Percentiles rank a stretch among this genome's conserved stretches.
phyloP scores from a whole-genome alignment of 2,888 invertebrate genomes.

The Cheilosia urbana region DNA sequence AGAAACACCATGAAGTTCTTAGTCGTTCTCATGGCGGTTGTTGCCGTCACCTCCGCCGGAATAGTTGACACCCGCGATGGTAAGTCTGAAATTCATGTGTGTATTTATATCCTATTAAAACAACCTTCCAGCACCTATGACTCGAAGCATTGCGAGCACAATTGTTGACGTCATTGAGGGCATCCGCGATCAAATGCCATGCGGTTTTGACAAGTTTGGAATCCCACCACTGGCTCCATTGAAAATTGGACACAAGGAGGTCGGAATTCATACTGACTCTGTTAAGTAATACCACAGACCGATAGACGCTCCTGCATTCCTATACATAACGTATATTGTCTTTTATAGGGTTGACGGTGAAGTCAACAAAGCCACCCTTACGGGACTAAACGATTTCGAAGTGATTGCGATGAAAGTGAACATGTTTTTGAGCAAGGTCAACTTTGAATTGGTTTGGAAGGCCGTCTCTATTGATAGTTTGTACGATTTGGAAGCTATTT shows the following conservation, averaged over 20 bases:
- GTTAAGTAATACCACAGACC: slow-evolving; percentile 7
- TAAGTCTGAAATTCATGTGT: slow-evolving; percentile 11
- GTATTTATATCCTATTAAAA: no score
- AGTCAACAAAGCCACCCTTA: slow-evolving; percentile 78
- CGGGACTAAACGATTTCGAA: slow-evolving; percentile 80
- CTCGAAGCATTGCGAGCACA: slow-evolving; percentile 78
- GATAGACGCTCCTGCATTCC: not conserved
- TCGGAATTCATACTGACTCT: slow-evolving; percentile 77
- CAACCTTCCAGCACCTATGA: not conserved
- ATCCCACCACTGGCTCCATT: slow-evolving; percentile 81
- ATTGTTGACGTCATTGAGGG: slow-evolving; percentile 77
- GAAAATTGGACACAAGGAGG: slow-evolving; percentile 77
- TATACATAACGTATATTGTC: not conserved
- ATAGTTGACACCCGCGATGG: slow-evolving; percentile 22
- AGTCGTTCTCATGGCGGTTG: slow-evolving; percentile 79
- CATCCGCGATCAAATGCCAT: slow-evolving; percentile 80
- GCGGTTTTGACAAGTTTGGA: slow-evolving; percentile 79
- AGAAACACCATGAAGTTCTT: slow-evolving; percentile 78
- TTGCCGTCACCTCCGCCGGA: slow-evolving; percentile 77
- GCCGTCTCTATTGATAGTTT: slow-evolving; percentile 77
- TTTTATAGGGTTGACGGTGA: slow-evolving; percentile 76
- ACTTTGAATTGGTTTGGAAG: slow-evolving; percentile 77
- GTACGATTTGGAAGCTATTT: slow-evolving; percentile 78
- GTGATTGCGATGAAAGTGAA: slow-evolving; percentile 79
- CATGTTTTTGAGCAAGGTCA: slow-evolving; percentile 79